Evolutionary conservation across 2,888 invertebrate genomes (phyloP).

Genomic region (Rhamphomyia laevipes): DNA sequence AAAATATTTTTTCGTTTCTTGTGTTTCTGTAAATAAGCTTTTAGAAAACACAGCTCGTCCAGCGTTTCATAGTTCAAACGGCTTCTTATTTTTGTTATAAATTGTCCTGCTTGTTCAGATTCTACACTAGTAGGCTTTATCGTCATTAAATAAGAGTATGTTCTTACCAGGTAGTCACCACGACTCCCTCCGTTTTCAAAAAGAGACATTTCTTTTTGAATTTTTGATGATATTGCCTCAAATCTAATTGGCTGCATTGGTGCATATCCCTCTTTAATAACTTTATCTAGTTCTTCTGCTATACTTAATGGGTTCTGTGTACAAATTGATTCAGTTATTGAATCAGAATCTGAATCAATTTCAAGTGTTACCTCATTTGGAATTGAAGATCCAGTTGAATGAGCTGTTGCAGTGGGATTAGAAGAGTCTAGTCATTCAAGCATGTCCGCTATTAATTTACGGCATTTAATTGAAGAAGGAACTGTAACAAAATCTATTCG

Average conservation of each 20-base stretch:
- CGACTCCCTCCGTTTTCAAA: conserved; percentile 3
- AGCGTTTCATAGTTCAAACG: neutral
- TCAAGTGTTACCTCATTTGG: neutral
- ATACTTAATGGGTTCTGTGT: conserved; percentile 2
- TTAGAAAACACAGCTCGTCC: neutral
- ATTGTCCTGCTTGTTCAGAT: conserved; percentile 3
- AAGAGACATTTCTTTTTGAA: conserved; percentile 2
- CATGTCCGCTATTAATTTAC: conserved; percentile 1
- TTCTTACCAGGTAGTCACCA: neutral
- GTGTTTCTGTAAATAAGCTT: neutral
- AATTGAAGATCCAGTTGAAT: neutral
- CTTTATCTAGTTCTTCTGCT: conserved; percentile 3
- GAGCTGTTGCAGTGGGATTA: conserved; percentile 2
- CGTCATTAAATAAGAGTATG: neutral
- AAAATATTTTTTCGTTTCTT: neutral
- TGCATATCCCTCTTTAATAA: conserved; percentile 4
- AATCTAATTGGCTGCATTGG: neutral
- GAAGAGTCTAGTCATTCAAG: conserved; percentile 1
- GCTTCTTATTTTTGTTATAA: conserved; percentile 1
- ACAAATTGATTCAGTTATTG: neutral
- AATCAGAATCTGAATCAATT: neutral
- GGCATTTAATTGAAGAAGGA: conserved; percentile 1
- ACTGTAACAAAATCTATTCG: neutral
- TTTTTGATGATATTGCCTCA: conserved; percentile 3
- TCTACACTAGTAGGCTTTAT: conserved; percentile 5